These are phyloP conservation scores for Odontesthes bonariensis DNA, from an alignment of 2,113 vertebrate species.

Conservation along the genomic window DNA sequence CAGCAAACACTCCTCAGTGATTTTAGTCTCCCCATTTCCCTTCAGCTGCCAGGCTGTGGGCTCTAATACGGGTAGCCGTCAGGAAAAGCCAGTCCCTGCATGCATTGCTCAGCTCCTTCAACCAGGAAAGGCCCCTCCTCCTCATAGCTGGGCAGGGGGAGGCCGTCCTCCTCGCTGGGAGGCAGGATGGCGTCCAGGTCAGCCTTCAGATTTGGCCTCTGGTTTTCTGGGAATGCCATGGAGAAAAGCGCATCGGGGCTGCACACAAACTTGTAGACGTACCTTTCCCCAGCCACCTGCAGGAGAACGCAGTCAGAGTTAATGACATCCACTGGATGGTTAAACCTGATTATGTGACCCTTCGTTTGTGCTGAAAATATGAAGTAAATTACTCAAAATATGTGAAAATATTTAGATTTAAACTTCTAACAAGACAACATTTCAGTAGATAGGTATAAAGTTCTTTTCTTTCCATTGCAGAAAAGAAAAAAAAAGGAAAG, in stretches of 20 bases:
- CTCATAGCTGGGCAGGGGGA: constrained; percentile 87
- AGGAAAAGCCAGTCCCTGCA: constrained; percentile 82
- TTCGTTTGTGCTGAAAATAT: too few relatives aligned
- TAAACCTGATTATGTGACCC: too few relatives aligned
- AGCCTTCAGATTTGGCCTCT: constrained; percentile 89
- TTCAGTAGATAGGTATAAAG: too few relatives aligned
- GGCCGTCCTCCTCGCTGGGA: constrained; percentile 81
- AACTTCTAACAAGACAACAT: too few relatives aligned
- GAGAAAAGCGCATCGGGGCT: constrained; percentile 95
- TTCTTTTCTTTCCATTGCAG: neutral
- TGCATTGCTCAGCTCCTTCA: constrained; percentile 85
- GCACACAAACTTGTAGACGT: constrained; percentile 96
- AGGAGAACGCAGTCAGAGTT: neutral
- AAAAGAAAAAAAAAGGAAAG: neutral
- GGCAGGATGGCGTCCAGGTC: constrained; percentile 79
- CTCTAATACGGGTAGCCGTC: constrained; percentile 89
- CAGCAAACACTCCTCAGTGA: constrained; percentile 46
- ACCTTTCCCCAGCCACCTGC: constrained; percentile 94
- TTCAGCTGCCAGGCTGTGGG: constrained; percentile 4
- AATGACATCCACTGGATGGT: too few relatives aligned
- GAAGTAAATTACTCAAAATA: too few relatives aligned
- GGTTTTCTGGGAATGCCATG: constrained; percentile 95
- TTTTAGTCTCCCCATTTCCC: neutral
- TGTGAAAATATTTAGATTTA: too few relatives aligned
- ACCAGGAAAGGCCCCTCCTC: constrained; percentile 87